A percentile compares a stretch with the other conserved stretches of the same genome.
Evolutionary conservation across 2,888 invertebrate species (phyloP).

Genomic region (Amblyteles armatorius): DNA sequence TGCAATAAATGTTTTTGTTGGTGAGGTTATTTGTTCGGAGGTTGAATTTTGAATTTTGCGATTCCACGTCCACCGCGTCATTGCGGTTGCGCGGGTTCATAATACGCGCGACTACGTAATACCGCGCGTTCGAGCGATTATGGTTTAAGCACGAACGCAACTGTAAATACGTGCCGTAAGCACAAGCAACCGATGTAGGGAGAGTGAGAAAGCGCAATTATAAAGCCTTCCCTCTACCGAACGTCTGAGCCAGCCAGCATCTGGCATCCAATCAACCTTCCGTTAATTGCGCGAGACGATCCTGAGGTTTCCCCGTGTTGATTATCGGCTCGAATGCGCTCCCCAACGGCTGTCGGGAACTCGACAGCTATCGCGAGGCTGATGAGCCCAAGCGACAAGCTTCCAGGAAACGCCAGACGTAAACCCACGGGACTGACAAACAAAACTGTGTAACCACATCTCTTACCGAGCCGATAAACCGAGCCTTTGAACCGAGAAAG

Average conservation of each 20-base stretch:
- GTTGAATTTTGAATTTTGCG: not conserved
- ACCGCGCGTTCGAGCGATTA: conserved; percentile 14
- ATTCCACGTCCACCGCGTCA: not conserved
- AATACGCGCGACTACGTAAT: conserved; percentile 18
- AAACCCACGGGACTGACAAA: conserved; percentile 2
- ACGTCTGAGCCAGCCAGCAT: conserved; percentile 46
- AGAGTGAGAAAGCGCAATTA: conserved; percentile 39
- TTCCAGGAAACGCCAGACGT: conserved; percentile 16
- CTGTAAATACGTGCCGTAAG: conserved; percentile 41
- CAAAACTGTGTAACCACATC: conserved; percentile 29
- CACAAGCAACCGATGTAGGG: not conserved
- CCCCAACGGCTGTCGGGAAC: conserved; percentile 14
- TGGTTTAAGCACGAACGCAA: conserved; percentile 18
- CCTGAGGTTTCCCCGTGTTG: conserved; percentile 65
- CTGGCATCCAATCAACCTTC: conserved; percentile 69
- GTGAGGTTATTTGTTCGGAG: not conserved
- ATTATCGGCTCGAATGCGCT: conserved; percentile 61
- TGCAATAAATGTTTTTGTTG: not conserved
- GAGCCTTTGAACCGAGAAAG: not conserved
- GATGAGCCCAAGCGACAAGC: conserved; percentile 2
- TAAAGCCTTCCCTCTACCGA: conserved; percentile 32
- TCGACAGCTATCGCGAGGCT: conserved; percentile 10
- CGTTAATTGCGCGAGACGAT: conserved; percentile 68
- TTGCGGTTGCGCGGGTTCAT: not conserved
- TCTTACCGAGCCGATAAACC: not conserved